Percentiles rank a stretch among this genome's conserved stretches.
These are phyloP conservation scores for Euspilapteryx auroguttella DNA, from an alignment of 2,888 invertebrate species.

Conservation along the genomic window DNA sequence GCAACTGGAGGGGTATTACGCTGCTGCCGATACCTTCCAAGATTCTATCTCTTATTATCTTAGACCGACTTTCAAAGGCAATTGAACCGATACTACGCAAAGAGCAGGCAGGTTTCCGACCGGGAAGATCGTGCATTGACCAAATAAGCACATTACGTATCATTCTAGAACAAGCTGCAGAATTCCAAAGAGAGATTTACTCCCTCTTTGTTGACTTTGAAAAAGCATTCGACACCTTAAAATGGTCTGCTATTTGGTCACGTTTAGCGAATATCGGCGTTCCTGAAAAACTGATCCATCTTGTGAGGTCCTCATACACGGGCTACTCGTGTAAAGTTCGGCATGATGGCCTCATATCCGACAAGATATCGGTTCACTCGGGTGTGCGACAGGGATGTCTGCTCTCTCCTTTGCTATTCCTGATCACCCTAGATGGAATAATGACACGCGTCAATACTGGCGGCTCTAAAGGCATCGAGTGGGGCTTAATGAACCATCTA, in stretches of 20 bases:
- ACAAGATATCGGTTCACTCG: background rate
- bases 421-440: background rate
- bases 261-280: no score
- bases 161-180: background rate
- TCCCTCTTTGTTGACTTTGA: conserved; percentile 6
- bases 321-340: background rate
- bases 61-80: conserved; percentile 1
- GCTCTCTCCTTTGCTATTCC: background rate
- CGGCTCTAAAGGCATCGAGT: no score
- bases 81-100: background rate
- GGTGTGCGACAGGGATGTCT: no score
- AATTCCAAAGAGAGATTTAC: conserved; percentile 3
- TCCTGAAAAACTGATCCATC: no score
- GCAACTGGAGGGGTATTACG: conserved; percentile 4
- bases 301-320: background rate
- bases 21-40: background rate
- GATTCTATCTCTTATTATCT: conserved; percentile 1
- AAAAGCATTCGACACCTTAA: conserved; percentile 7
- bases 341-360: no score
- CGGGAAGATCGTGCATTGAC: no score
- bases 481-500: no score
- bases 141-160: background rate
- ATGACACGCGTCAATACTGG: no score
- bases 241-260: no score
- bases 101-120: no score